Evolutionary conservation across 2,888 invertebrate genomes (phyloP).

Genomic region (Tuta absoluta): DNA sequence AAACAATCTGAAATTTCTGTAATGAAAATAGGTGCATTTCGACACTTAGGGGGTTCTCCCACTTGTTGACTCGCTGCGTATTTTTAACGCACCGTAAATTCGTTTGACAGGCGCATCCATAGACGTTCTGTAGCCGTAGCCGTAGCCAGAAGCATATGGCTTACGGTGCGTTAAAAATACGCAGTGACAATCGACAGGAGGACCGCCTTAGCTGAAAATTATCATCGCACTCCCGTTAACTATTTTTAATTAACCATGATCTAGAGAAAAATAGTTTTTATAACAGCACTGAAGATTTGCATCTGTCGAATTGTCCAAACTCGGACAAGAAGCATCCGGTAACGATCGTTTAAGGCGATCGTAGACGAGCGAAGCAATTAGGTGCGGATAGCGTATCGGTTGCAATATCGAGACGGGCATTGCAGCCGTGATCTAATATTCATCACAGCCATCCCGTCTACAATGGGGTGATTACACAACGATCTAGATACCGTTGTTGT

Average conservation of each 20-base stretch:
- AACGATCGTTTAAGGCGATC: conserved; percentile 35
- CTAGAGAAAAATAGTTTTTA: neutral
- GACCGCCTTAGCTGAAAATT: too few species aligned
- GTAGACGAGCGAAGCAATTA: conserved; percentile 53
- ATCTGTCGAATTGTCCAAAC: neutral
- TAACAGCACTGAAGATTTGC: neutral
- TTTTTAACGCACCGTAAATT: too few species aligned
- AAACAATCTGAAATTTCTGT: too few species aligned
- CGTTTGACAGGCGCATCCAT: too few species aligned
- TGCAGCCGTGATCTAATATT: conserved; percentile 75
- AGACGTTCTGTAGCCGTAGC: too few species aligned
- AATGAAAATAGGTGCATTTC: too few species aligned
- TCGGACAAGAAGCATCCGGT: conserved; percentile 22
- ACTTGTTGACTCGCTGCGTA: too few species aligned
- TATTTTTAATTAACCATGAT: neutral
- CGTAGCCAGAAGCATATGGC: too few species aligned
- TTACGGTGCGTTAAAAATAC: too few species aligned
- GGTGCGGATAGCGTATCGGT: conserved; percentile 41
- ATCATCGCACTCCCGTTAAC: neutral
- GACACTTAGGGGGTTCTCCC: too few species aligned
- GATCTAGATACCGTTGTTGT: too few species aligned
- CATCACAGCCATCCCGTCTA: conserved; percentile 71
- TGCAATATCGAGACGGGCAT: conserved; percentile 59
- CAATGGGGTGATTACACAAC: conserved; percentile 46
- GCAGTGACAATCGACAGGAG: too few species aligned